Evolutionary conservation across 2,797 vertebrate genomes (phyloP), one percentile per base, ranked within the genome.

Genomic region (Alectoris magna): DNA sequence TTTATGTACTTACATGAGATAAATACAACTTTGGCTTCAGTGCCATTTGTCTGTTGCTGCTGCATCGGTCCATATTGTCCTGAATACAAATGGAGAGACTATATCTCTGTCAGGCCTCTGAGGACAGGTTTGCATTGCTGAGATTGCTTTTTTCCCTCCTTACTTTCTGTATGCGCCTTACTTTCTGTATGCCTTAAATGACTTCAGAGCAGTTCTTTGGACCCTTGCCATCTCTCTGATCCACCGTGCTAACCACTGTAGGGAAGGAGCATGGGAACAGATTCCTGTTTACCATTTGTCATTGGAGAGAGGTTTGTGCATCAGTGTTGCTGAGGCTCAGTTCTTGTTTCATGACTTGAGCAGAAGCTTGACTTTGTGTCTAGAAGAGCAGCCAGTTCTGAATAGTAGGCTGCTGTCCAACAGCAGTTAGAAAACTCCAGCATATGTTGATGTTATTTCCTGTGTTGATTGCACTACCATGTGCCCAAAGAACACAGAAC

Each of bases 191-290:
- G 51, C 68, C 87, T 75, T 56, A 70, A 85, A 69, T 69, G 49
- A 56, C 76, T 89, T 87, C 51, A 63, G 53, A 27, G 27, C 46
- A 51, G 84, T 56, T 91, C 39, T 79, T 85, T 94, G 84, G 87
- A 71, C 80, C 67, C 46, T 64, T 89, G 90, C 84, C 86, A 89
- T 71, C 69, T 71, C 64, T 94, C 78, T 75, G 55, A 87, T 88
- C 75, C 86, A 59, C 84, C 19, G 3, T 74, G 58, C 75, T 85
- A 31, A 84, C 68, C 38, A 59, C 91, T 94, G 69, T 26, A 80
- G 88, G 84, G 78, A 64, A 55, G 62, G 58, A 87, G 72, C 59
- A 26, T 36, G 68, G 39, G 86, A 91, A 51, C 84, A 88, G 93
- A 87, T 91, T 85, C 85, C 89, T 93, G 58, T 60, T 92, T 46